Evolutionary conservation across 2,888 invertebrate species (phyloP).

Genomic region (Lasioglossum zephyrum): DNA sequence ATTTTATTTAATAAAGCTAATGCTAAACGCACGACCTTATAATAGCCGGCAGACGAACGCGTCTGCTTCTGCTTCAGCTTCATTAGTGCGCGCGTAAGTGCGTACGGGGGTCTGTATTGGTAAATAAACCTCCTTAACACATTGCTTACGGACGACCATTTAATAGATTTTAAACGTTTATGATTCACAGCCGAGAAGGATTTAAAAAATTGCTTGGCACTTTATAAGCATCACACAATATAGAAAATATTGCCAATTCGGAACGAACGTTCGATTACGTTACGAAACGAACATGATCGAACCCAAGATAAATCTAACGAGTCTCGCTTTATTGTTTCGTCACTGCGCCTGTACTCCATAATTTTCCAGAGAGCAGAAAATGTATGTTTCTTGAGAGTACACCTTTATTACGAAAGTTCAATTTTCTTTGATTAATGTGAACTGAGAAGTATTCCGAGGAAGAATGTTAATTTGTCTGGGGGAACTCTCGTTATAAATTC

Average conservation of each 20-base stretch:
- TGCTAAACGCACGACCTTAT: slow-evolving; percentile 64
- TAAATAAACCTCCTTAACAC: slow-evolving; percentile 1
- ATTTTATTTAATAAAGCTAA: slow-evolving; percentile 81
- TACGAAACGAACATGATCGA: background rate
- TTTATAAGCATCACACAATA: background rate
- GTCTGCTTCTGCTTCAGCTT: slow-evolving; percentile 56
- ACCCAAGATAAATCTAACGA: background rate
- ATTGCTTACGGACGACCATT: background rate
- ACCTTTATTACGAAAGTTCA: background rate
- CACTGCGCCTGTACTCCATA: background rate
- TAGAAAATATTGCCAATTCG: background rate
- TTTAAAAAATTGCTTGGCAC: background rate
- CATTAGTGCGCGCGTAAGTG: slow-evolving; percentile 39
- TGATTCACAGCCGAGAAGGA: background rate
- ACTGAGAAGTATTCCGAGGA: background rate
- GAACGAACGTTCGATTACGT: background rate
- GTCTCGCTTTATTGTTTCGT: background rate
- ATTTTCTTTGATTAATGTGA: background rate
- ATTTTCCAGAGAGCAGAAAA: background rate
- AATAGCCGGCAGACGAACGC: slow-evolving; percentile 53
- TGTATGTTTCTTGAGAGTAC: background rate
- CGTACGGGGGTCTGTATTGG: background rate
- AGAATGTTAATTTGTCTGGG: background rate
- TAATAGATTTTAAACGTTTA: background rate
- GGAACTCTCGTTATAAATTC: background rate